phyloP scores from a whole-genome alignment of 2,888 invertebrate genomes.

The Coelinius sp. region DNA sequence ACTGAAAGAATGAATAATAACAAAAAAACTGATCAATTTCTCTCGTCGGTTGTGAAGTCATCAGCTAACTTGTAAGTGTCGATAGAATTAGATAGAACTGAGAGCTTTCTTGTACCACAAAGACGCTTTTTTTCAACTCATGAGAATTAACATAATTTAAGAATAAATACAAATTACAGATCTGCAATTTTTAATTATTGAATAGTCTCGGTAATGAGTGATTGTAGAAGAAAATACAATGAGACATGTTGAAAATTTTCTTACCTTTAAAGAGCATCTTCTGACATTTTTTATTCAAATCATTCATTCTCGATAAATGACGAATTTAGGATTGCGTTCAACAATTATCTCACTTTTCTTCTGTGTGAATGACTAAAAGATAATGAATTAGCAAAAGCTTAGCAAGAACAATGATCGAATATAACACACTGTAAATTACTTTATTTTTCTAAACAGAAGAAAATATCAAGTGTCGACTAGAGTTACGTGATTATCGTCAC shows the following conservation, averaged over 20 bases:
- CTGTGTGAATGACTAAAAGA: neutral
- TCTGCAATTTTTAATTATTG: too few relatives aligned
- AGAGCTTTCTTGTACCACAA: neutral
- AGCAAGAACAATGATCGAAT: constrained; percentile 22
- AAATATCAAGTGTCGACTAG: constrained; percentile 9
- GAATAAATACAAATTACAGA: neutral
- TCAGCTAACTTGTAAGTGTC: constrained; percentile 11
- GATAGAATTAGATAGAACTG: neutral
- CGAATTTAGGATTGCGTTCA: too few relatives aligned
- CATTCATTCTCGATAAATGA: too few relatives aligned
- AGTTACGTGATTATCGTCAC: neutral
- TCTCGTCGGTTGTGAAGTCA: constrained; percentile 30
- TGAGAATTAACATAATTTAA: neutral
- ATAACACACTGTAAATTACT: constrained; percentile 45
- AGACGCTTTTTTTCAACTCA: neutral
- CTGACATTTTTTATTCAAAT: too few relatives aligned
- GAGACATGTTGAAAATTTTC: too few relatives aligned
- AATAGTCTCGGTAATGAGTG: too few relatives aligned
- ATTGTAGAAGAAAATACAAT: too few relatives aligned
- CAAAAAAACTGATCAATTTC: neutral
- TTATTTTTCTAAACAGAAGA: constrained; percentile 47
- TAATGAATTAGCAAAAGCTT: constrained; percentile 2
- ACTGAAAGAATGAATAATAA: neutral
- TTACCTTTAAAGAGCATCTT: too few relatives aligned
- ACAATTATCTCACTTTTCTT: neutral